A percentile compares a stretch with the other conserved stretches of the same genome.
These are phyloP conservation scores for Muntiacus muntjak DNA, from an alignment of 2,113 vertebrate genomes.

Conservation along the genomic window DNA sequence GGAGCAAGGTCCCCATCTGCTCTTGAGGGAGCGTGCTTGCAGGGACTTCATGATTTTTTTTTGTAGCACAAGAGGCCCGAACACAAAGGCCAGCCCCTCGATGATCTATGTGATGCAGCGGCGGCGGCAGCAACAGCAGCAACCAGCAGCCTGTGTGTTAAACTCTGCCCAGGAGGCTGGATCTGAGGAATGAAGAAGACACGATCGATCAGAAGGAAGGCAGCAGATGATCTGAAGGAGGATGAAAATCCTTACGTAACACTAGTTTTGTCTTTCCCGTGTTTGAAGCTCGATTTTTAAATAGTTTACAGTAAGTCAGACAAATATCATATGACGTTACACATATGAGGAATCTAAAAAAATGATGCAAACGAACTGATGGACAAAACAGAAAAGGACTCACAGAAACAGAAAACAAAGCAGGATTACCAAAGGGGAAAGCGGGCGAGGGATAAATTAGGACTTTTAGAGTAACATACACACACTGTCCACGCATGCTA, in stretches of 20 bases:
- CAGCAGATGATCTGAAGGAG: not conserved
- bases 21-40: constrained; percentile 47
- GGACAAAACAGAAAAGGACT: not conserved
- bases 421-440: not conserved
- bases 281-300: not conserved
- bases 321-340: not conserved
- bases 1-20: constrained; percentile 52
- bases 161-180: constrained; percentile 89
- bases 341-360: not conserved
- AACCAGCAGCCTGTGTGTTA: constrained; percentile 64
- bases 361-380: not conserved
- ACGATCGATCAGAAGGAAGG: not conserved
- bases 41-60: constrained; percentile 17
- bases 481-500: not conserved
- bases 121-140: not conserved
- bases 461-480: not conserved
- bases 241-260: not conserved
- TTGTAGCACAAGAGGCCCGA: constrained; percentile 35
- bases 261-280: not conserved
- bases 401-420: not conserved
- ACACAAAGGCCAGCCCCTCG: constrained; percentile 33
- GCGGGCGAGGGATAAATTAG: not conserved
- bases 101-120: not conserved
- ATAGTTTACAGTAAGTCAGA: not conserved
- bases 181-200: constrained; percentile 79